Evolutionary conservation across 2,888 invertebrate genomes (phyloP).

Genomic region (Candidula unifasciata): DNA sequence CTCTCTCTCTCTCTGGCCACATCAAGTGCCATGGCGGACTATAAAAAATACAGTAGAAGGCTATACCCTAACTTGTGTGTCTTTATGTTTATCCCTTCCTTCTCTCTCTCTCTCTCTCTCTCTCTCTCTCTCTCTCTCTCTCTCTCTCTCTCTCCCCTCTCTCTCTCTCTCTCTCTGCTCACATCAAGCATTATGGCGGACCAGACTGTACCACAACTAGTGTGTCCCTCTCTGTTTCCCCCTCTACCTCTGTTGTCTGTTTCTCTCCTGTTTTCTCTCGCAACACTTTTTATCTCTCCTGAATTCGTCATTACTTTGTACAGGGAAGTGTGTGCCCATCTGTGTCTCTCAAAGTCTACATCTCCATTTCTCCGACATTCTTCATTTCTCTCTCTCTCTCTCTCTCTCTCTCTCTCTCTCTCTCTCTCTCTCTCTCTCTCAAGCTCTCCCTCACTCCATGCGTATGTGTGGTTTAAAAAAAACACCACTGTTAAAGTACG

Average conservation of each 20-base stretch:
- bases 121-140: not conserved
- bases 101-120: not conserved
- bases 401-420: not conserved
- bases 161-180: not conserved
- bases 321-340: not conserved
- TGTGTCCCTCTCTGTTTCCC: no score
- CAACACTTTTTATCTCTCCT: not conserved
- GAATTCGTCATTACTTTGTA: not conserved
- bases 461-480: no score
- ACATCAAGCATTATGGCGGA: not conserved
- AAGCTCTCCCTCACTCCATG: no score
- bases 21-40: no score
- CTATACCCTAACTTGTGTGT: no score
- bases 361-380: not conserved
- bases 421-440: no score
- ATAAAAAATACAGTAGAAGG: no score
- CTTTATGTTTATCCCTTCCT: no score
- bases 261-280: no score
- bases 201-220: not conserved
- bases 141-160: not conserved
- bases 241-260: no score
- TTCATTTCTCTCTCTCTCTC: no score
- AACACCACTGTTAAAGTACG: no score
- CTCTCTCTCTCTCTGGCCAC: not conserved
- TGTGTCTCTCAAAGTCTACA: not conserved